Percentiles rank a stretch among this genome's conserved stretches.
Evolutionary conservation across 2,113 vertebrate species (phyloP).

Genomic region (Orthonyx spaldingii): DNA sequence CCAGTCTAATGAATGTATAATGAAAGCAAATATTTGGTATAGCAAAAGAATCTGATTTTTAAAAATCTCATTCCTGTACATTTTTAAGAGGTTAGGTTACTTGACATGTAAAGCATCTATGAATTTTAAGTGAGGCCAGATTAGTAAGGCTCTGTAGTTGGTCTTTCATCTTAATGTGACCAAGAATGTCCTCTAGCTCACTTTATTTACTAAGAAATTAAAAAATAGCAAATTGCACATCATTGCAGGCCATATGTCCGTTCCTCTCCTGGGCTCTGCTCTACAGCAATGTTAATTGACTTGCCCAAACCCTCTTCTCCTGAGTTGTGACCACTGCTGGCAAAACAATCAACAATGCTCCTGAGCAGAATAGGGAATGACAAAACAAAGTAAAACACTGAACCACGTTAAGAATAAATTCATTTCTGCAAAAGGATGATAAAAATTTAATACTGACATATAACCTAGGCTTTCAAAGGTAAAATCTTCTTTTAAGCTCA

Average conservation of each 20-base stretch:
- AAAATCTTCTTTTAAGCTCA: neutral
- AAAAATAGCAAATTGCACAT: constrained; percentile 41
- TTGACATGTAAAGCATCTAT: constrained; percentile 10
- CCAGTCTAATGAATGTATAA: constrained; percentile 13
- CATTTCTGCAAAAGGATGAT: neutral
- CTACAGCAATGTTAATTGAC: constrained; percentile 55
- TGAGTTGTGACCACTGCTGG: constrained; percentile 22
- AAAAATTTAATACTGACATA: neutral
- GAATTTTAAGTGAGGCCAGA: constrained; percentile 33
- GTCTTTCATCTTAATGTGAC: constrained; percentile 42
- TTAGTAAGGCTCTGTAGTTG: constrained; percentile 12
- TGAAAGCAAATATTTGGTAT: constrained; percentile 29
- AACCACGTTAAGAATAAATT: neutral
- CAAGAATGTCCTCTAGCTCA: constrained; percentile 40
- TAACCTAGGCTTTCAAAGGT: neutral
- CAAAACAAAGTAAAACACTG: neutral
- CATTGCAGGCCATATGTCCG: neutral
- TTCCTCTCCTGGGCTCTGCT: constrained; percentile 42
- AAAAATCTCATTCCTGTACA: neutral
- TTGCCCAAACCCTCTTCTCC: constrained; percentile 33
- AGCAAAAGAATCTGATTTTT: neutral
- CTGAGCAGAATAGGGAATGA: constrained; percentile 35
- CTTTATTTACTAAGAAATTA: constrained; percentile 27
- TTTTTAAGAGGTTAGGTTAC: constrained; percentile 33
- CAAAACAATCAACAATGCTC: constrained; percentile 13